Evolutionary conservation across 2,797 vertebrate species (phyloP), one percentile per base, ranked within the genome.

Genomic region (Micrastur ruficollis): DNA sequence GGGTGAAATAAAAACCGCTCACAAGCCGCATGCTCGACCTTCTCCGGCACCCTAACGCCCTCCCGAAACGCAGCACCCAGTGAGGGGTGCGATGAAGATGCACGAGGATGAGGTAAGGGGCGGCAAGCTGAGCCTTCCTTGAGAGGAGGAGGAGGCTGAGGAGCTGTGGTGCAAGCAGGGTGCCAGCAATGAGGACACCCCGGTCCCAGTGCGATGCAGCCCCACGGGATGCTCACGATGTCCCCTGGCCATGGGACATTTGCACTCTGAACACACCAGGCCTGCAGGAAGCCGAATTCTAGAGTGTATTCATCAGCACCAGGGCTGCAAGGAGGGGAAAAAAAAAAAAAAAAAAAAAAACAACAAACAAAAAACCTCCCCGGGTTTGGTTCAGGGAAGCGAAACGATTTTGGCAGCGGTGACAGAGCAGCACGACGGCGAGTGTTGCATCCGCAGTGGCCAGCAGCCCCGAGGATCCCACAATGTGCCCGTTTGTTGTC

Each of bases 1-100:
- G 23, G 42, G 31, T 16, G 12, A 9, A 22, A 25, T 1, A 25
- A 66, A 27, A 62, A 6, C 20, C 0, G 0, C 71, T 32, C 38
- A 1, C 29, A 3, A 0, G 0, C 42, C 0, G 0, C 11, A 2
- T 3, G 2, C 27, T 68, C 0, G 5, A 81, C 70, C 44, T 50
- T 15, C 74, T 11, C 25, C 3, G 2, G 80, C 62, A 72, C 9
- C 67, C 12, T 22, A 9, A 55, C 1, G 0, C 11, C 49, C n/a
- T 40, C 67, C 26, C 8, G 1, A 82, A 72, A 75, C 0, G 2
- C 34, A 71, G 70, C 50, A n/a, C 8, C 18, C 59, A 23, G 59
- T 0, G 3, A 70, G 17, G 19, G 59, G 16, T 44, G 20, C 38
- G 46, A 10, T 32, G 38, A 40, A 11, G 50, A 27, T 20, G 55